phyloP scores from a whole-genome alignment of 1,140 invertebrate genomes.

The Hypsibius dujardini region DNA sequence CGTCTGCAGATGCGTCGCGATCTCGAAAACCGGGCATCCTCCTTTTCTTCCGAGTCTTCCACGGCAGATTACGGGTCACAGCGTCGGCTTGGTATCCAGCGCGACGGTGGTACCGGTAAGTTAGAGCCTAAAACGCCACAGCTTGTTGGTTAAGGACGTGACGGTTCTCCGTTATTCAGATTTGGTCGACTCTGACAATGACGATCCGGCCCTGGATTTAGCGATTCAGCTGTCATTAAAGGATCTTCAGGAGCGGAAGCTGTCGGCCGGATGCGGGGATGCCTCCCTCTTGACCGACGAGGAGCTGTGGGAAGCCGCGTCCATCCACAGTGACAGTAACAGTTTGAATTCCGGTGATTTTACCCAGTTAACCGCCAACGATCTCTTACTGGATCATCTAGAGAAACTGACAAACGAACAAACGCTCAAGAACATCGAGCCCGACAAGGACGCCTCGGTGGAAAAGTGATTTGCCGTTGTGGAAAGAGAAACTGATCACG shows the following conservation, averaged over 20 bases:
- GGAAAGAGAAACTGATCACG: background rate
- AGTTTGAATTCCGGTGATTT: constrained; percentile 7
- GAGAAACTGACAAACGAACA: background rate
- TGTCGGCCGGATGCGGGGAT: background rate
- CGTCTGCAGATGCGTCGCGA: constrained; percentile 43
- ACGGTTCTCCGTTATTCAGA: no score
- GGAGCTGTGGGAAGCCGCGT: background rate
- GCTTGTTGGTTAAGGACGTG: no score
- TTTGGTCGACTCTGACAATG: no score
- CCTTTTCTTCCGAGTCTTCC: constrained; percentile 12
- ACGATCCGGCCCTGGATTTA: background rate
- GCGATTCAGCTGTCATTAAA: constrained; percentile 6
- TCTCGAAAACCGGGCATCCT: constrained; percentile 14
- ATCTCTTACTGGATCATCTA: constrained; percentile 3
- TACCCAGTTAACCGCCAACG: constrained; percentile 5
- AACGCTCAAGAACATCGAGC: constrained; percentile 3
- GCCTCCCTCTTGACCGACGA: background rate
- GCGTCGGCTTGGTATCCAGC: background rate
- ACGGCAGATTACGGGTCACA: background rate
- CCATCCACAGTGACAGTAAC: background rate
- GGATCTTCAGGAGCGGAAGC: background rate
- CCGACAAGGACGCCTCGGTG: background rate
- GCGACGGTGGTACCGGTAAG: no score
- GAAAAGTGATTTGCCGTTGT: background rate
- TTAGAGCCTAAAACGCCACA: no score